Evolutionary conservation across 2,113 vertebrate species (phyloP).

Genomic region (Calyptommatus sinebrachiatus): DNA sequence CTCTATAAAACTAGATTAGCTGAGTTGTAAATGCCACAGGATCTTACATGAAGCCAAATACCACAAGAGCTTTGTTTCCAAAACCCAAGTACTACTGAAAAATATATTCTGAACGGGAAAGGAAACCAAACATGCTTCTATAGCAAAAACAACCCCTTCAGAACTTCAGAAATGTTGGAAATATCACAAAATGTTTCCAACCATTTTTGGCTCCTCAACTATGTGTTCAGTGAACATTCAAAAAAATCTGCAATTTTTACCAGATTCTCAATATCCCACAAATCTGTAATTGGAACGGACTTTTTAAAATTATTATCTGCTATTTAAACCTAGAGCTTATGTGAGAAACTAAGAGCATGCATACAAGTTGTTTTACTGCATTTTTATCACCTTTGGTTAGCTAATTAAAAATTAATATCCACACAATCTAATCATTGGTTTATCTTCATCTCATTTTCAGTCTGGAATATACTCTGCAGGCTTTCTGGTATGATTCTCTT

Average conservation of each 20-base stretch:
- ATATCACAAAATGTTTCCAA: not conserved
- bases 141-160: not conserved
- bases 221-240: not conserved
- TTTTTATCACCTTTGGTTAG: no score
- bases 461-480: no score
- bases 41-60: not conserved
- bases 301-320: not conserved
- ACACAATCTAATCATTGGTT: no score
- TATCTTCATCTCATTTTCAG: no score
- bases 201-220: not conserved
- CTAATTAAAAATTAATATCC: no score
- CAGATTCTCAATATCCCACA: not conserved
- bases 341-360: not conserved
- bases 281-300: no score
- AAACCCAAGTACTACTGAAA: not conserved
- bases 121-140: not conserved
- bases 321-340: not conserved
- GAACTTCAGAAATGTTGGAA: not conserved
- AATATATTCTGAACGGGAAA: not conserved
- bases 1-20: conserved; percentile 1
- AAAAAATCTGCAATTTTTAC: not conserved
- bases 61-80: not conserved
- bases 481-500: no score
- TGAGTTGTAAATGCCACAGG: not conserved
- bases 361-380: no score